A percentile compares a stretch with the other conserved stretches of the same genome.
phyloP scores from a whole-genome alignment of 2,113 vertebrate genomes.

The Indri indri region DNA sequence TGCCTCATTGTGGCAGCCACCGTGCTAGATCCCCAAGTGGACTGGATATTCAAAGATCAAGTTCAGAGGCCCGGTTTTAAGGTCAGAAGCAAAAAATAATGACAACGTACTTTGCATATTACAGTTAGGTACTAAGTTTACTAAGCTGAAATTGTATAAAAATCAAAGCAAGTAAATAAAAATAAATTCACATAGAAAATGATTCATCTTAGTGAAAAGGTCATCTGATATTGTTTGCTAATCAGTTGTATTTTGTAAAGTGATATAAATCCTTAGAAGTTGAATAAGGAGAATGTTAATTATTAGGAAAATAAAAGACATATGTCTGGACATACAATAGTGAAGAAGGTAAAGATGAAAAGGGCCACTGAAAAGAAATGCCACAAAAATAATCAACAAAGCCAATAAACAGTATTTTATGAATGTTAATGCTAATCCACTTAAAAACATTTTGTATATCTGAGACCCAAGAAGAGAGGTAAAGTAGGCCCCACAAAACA shows the following conservation, averaged over 20 bases:
- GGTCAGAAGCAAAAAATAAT: neutral
- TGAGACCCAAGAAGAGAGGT: conserved; percentile 42
- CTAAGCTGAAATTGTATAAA: neutral
- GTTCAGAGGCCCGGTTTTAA: neutral
- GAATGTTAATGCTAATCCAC: neutral
- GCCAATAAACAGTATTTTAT: neutral
- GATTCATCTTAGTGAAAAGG: neutral
- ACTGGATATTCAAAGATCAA: neutral
- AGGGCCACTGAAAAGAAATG: neutral
- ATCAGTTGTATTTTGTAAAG: neutral
- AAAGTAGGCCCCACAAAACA: conserved; percentile 13
- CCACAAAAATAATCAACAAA: conserved; percentile 11
- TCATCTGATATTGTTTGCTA: neutral
- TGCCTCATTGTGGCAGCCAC: neutral
- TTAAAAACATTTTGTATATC: conserved; percentile 39
- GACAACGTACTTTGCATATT: neutral
- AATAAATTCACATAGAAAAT: conserved; percentile 21
- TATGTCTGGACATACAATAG: neutral
- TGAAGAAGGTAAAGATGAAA: conserved; percentile 40
- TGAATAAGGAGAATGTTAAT: conserved; percentile 26
- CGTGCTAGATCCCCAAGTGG: neutral
- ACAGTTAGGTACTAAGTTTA: neutral
- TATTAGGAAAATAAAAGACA: neutral
- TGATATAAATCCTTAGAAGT: neutral
- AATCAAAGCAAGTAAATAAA: conserved; percentile 48